Base-by-base conservation (phyloP, 2,113 vertebrate genomes). In the Larimichthys crocea region DNA sequence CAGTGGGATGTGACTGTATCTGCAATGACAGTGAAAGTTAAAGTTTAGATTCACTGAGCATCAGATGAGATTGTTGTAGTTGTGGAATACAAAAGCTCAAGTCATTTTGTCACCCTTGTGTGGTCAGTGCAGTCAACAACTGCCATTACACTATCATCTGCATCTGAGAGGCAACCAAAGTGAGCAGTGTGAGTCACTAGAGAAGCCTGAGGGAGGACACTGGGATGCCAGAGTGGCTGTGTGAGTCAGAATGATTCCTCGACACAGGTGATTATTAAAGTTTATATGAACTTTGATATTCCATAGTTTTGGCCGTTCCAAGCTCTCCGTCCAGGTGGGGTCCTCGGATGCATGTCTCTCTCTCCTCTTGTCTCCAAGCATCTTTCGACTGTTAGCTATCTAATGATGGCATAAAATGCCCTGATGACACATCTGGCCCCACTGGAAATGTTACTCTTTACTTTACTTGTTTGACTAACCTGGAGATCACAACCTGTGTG, bases 1-100 rank as follows among this genome's bases (percentile, higher is more conserved):
- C 59, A 96, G 89, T 0, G 89, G 85, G 63, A 95, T 90, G n/a
- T 90, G 73, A 48, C 91, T 90, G 83, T 95, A 95, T 76, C 95
- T 96, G 88, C 55, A 92, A 88, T 3, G 20, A 86, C 10, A 87
- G 19, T 10, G 8, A 74, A 55, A 74, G 5, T 26, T 22, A 7
- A 19, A 72, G 22, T 29, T 26, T 59, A 3, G 16, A 59, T 59
- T 29, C 5, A 10, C 9, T 20, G 19, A n/a, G 20, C 19, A n/a
- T n/a, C 50, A 53, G 50, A 10, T n/a, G 19, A 20, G 9, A n/a
- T 20, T n/a, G 17, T n/a, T 53, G 20, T n/a, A n/a, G 7, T 53
- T 19, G 49, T 50, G 4, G 12, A 50, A 50, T 19, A 50, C 48
- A 19, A n/a, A 53, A 53, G 50, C 50, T 53, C n/a, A 10, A 53